Percentiles rank a stretch among this genome's conserved stretches.
These are phyloP conservation scores for Erannis defoliaria DNA, from an alignment of 2,888 invertebrate species.

Conservation along the genomic window DNA sequence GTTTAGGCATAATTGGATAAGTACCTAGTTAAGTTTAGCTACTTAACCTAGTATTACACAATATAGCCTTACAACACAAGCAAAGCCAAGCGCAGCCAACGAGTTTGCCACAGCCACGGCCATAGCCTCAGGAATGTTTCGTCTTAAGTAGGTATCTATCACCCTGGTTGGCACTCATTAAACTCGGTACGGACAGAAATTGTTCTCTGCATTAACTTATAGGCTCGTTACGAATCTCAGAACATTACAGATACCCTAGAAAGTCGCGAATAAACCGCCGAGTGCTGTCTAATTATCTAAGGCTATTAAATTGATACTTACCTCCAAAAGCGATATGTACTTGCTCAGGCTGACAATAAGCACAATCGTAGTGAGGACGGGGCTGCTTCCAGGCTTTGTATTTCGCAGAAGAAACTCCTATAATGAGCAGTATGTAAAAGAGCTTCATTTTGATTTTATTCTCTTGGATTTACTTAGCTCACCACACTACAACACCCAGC, in stretches of 20 bases:
- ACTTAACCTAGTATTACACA: too few relatives aligned
- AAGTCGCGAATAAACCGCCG: not conserved
- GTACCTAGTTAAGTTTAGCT: too few relatives aligned
- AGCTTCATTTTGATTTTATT: conserved; percentile 51
- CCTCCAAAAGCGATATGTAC: conserved; percentile 89
- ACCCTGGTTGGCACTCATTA: too few relatives aligned
- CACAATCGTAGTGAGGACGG: conserved; percentile 56
- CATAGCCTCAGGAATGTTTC: too few relatives aligned
- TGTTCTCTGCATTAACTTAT: too few relatives aligned
- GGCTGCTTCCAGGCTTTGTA: not conserved
- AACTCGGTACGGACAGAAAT: too few relatives aligned
- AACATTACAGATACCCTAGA: not conserved
- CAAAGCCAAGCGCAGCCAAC: too few relatives aligned
- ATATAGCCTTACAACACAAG: too few relatives aligned
- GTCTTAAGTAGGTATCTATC: too few relatives aligned
- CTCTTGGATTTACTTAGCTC: not conserved
- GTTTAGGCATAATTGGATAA: too few relatives aligned
- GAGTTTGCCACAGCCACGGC: too few relatives aligned
- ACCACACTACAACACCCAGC: not conserved
- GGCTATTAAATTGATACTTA: conserved; percentile 53
- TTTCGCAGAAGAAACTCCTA: conserved; percentile 43
- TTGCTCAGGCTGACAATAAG: conserved; percentile 88
- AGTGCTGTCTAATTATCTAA: not conserved
- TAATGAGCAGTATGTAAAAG: conserved; percentile 47
- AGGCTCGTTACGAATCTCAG: not conserved